These are phyloP conservation scores for Vanessa atalanta DNA, from an alignment of 1,140 invertebrate species.

Conservation along the genomic window DNA sequence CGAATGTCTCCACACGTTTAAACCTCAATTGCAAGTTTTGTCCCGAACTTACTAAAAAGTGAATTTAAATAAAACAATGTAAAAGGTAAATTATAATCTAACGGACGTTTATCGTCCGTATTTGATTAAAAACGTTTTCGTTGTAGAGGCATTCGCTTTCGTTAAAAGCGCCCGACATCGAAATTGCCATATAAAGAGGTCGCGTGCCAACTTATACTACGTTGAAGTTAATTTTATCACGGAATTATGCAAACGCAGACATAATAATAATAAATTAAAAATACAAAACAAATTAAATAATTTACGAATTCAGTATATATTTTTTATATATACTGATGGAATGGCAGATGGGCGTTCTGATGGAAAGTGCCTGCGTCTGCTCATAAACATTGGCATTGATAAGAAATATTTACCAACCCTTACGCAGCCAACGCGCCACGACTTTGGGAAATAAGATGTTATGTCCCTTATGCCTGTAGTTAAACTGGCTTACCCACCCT, in stretches of 20 bases:
- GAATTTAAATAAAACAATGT: neutral
- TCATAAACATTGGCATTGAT: no score
- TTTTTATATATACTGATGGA: no score
- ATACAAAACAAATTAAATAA: neutral
- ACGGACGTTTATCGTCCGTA: neutral
- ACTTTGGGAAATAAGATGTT: no score
- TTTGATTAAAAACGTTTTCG: slow-evolving; percentile 1
- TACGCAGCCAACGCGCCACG: no score
- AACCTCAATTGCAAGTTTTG: neutral
- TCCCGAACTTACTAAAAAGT: neutral
- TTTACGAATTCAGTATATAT: neutral
- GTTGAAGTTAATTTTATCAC: neutral
- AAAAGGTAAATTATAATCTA: neutral
- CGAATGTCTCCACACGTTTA: no score
- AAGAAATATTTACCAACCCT: no score
- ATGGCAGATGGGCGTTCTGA: no score
- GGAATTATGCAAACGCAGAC: neutral
- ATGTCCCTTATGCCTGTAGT: no score
- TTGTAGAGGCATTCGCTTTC: neutral
- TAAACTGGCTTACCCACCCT: no score
- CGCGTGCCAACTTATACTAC: neutral
- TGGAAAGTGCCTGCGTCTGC: no score
- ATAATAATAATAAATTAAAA: neutral
- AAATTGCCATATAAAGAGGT: slow-evolving; percentile 7
- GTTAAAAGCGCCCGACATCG: neutral